Evolutionary conservation across 2,888 invertebrate genomes (phyloP), one percentile per base, ranked within the genome.

Genomic region (Idaea dimidiata): DNA sequence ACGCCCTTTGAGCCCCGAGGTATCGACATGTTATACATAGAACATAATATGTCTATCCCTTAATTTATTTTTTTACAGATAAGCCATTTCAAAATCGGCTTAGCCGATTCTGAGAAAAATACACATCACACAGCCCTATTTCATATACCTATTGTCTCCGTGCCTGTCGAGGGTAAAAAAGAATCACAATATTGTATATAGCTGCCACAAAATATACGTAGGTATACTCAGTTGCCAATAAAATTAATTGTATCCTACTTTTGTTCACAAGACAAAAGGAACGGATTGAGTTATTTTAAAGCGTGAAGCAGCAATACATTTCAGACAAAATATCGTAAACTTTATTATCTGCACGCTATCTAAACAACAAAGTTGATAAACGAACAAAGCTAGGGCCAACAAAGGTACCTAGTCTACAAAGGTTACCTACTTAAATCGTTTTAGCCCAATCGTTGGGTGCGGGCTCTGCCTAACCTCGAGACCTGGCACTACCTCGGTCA

Each of bases 391-490:
- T 43, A 43, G 43, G 43, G 8, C 43, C 43, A 43, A 43, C 43
- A 43, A 10, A 8, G 14, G 43, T 43, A 43, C 14, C 2, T 43
- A 43, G 43, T 43, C 43, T 43, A 67, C 65, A 67, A 72, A 70
- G 70, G 70, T 63, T 66, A 68, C 66, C 66, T 66, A 62, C 72
- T 64, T 66, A 65, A 70, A 69, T 62, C 31, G 43, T 10, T 43
- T 14, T 14, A 14, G 43, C 43, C 43, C 43, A 43, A 43, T 59
- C 66, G 73, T 73, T 75, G 76, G 76, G 78, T 71, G 78, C 72
- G 73, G 77, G 70, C 74, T 69, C 70, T 75, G 81, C 78, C 78
- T 82, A 81, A 84, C 83, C 84, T 84, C 81, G 77, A 70, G 63
- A 57, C 56, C 62, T 64, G 71, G 71, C 68, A 73, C 65, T 66